These are phyloP conservation scores for Scaptodrosophila latifasciaeformis DNA, from an alignment of 2,888 invertebrate species.

Conservation along the genomic window DNA sequence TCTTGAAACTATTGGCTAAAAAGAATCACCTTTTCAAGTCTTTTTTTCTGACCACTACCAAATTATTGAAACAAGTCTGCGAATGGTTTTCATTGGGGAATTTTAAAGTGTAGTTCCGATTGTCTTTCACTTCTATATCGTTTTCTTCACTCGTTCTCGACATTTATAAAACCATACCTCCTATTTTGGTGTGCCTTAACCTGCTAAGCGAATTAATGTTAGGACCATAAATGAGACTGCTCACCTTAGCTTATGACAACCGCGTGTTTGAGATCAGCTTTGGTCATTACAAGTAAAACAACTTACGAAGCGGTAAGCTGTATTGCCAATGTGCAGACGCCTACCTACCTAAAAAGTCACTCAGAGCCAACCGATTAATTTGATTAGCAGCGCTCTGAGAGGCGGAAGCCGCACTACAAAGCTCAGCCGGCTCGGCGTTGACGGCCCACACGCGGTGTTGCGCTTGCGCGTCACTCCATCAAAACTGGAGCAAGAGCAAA, in stretches of 20 bases:
- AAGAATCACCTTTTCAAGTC: no score
- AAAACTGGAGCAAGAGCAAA: background rate
- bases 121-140: no score
- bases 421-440: conserved; percentile 1
- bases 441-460: conserved; percentile 8
- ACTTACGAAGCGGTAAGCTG: conserved; percentile 48
- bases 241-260: no score
- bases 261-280: conserved; percentile 10
- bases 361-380: conserved; percentile 41
- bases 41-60: no score
- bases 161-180: no score
- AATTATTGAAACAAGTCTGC: no score
- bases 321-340: conserved; percentile 17
- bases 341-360: conserved; percentile 27
- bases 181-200: no score
- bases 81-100: no score
- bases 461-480: background rate
- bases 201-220: no score
- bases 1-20: no score
- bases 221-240: conserved; percentile 25
- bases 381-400: conserved; percentile 42
- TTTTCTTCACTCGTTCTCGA: no score
- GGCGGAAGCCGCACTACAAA: conserved; percentile 39
- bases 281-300: conserved; percentile 55
- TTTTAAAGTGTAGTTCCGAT: no score